A percentile compares a stretch with the other conserved stretches of the same genome.
Conservation (phyloP, 1,140 invertebrate species). For the Popillia japonica region DNA sequence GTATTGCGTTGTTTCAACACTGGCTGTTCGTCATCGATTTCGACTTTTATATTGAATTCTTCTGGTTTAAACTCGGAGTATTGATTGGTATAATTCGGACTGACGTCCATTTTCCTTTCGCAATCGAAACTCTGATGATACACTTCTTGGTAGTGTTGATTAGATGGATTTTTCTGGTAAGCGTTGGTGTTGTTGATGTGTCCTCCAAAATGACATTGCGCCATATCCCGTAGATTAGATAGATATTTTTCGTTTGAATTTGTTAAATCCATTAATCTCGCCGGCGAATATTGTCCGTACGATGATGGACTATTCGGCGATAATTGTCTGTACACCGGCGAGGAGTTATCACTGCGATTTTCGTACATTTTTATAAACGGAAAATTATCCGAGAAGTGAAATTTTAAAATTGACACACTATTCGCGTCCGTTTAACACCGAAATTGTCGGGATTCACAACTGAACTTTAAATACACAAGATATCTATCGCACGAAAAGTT, state of each 20-base stretch:
- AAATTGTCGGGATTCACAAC: constrained; percentile 10
- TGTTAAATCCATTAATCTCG: constrained; percentile 55
- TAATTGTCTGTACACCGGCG: constrained; percentile 46
- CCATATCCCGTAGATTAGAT: constrained; percentile 45
- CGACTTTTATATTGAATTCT: constrained; percentile 53
- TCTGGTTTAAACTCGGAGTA: constrained; percentile 23
- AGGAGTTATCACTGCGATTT: constrained; percentile 50
- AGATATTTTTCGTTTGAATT: constrained; percentile 57
- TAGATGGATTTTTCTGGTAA: constrained; percentile 42
- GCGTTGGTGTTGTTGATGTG: constrained; percentile 42
- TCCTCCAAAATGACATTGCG: constrained; percentile 44
- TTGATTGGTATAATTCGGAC: background rate
- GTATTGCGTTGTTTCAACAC: constrained; percentile 44
- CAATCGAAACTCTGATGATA: constrained; percentile 47
- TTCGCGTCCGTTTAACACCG: background rate
- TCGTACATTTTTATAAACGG: constrained; percentile 52
- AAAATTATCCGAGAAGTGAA: constrained; percentile 30
- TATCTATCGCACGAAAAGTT: constrained; percentile 34
- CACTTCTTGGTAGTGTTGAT: constrained; percentile 48
- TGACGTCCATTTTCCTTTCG: constrained; percentile 46
- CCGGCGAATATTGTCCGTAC: constrained; percentile 50
- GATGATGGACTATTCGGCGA: constrained; percentile 45
- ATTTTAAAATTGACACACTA: too few species aligned
- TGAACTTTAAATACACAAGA: constrained; percentile 31
- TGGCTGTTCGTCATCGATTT: constrained; percentile 54